phyloP scores from a whole-genome alignment of 1,140 invertebrate genomes.

The Episyrphus balteatus region DNA sequence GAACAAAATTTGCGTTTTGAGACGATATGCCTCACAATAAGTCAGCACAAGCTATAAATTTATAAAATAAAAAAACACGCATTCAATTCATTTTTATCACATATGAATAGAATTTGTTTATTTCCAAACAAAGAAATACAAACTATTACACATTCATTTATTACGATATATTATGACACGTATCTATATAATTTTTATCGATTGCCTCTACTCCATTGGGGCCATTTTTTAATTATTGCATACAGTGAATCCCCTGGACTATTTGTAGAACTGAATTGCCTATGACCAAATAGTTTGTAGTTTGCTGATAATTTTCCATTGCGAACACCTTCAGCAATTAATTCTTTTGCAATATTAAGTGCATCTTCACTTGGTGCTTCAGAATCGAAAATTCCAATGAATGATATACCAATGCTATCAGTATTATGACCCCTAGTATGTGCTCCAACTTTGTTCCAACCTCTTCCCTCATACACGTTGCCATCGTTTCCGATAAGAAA shows the following conservation, averaged over 20 bases:
- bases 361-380: slow-evolving; percentile 39
- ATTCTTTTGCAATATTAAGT: slow-evolving; percentile 40
- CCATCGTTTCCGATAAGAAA: slow-evolving; percentile 57
- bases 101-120: too few relatives aligned
- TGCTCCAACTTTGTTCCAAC: slow-evolving; percentile 43
- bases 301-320: slow-evolving; percentile 39
- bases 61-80: too few relatives aligned
- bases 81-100: too few relatives aligned
- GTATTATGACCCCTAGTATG: slow-evolving; percentile 48
- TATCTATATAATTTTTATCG: slow-evolving; percentile 4
- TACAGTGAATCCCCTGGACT: slow-evolving; percentile 52
- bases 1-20: too few relatives aligned
- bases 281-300: slow-evolving; percentile 51
- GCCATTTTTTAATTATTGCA: slow-evolving; percentile 46
- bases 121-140: too few relatives aligned
- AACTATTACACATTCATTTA: too few relatives aligned
- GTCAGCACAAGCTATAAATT: too few relatives aligned
- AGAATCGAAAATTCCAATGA: slow-evolving; percentile 42
- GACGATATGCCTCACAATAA: too few relatives aligned
- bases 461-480: slow-evolving; percentile 50
- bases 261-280: slow-evolving; percentile 46
- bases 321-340: slow-evolving; percentile 46
- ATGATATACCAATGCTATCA: slow-evolving; percentile 44
- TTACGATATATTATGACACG: too few relatives aligned
- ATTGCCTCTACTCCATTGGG: slow-evolving; percentile 42